These are phyloP conservation scores for Cryptotermes secundus DNA, from an alignment of 1,140 invertebrate genomes.

Conservation along the genomic window DNA sequence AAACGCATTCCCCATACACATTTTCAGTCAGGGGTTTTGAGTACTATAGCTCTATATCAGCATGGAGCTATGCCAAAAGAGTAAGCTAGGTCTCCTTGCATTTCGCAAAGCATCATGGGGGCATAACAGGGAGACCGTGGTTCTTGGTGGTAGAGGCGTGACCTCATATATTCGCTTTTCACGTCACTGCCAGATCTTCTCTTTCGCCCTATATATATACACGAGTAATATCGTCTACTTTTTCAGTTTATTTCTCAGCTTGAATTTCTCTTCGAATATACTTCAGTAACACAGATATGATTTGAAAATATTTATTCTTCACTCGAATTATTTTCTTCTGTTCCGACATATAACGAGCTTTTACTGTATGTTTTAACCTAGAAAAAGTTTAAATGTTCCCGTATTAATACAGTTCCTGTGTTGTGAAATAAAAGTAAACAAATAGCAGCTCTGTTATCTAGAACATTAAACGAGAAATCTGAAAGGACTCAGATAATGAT, in stretches of 20 bases:
- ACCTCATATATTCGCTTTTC: slow-evolving; percentile 7
- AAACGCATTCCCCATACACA: background rate
- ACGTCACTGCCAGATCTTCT: slow-evolving; percentile 14
- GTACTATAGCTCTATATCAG: background rate
- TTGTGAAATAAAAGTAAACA: no score
- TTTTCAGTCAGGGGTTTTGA: background rate
- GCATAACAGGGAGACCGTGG: background rate
- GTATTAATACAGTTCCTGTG: no score
- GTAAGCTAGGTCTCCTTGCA: slow-evolving; percentile 5
- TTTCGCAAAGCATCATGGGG: background rate
- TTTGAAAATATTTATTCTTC: background rate
- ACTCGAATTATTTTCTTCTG: background rate
- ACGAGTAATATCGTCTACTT: background rate
- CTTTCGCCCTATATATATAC: background rate
- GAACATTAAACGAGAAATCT: no score
- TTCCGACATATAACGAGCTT: no score
- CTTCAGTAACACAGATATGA: background rate
- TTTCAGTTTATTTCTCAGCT: background rate
- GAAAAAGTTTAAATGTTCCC: no score
- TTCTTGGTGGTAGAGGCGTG: background rate
- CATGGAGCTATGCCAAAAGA: slow-evolving; percentile 12
- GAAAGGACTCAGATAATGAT: no score
- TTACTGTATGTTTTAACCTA: no score
- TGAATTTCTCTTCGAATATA: background rate
- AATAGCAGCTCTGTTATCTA: no score